Evolutionary conservation across 2,888 invertebrate genomes (phyloP).

Genomic region (Eristalinus aeneus): DNA sequence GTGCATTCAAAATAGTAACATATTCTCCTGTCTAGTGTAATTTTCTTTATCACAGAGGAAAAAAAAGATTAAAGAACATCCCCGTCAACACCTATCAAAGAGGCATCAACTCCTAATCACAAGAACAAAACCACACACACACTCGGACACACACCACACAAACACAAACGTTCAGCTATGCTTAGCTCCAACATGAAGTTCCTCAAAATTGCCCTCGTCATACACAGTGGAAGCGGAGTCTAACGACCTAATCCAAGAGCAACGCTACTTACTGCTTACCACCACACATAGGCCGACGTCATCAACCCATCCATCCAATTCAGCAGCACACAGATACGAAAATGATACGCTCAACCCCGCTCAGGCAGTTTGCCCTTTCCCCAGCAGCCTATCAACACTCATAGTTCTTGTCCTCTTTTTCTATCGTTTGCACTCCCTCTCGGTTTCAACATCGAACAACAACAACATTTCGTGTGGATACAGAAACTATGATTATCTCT

Average conservation of each 20-base stretch:
- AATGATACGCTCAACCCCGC: not conserved
- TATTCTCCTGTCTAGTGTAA: not conserved
- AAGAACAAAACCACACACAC: not conserved
- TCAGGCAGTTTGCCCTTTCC: not conserved
- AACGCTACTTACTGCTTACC: conserved; percentile 43
- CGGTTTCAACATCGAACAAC: not conserved
- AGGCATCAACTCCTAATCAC: not conserved
- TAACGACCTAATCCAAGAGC: conserved; percentile 48
- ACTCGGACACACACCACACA: too few relatives aligned
- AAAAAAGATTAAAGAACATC: conserved; percentile 8
- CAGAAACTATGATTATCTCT: conserved; percentile 22
- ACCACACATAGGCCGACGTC: not conserved
- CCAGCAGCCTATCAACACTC: not conserved
- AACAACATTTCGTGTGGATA: conserved; percentile 23
- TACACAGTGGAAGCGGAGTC: conserved; percentile 28
- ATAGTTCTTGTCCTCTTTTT: not conserved
- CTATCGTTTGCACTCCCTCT: conserved; percentile 5
- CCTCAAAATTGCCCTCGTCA: conserved; percentile 24
- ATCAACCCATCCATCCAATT: not conserved
- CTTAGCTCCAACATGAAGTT: conserved; percentile 19
- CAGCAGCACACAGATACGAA: conserved; percentile 13
- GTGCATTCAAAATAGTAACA: not conserved
- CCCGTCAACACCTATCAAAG: conserved; percentile 28
- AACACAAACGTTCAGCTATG: not conserved
- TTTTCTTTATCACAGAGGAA: not conserved